Percentiles rank a stretch among this genome's conserved stretches.
These are phyloP conservation scores for Benthosema pterotum DNA, from an alignment of 2,797 vertebrate species.

Conservation along the genomic window DNA sequence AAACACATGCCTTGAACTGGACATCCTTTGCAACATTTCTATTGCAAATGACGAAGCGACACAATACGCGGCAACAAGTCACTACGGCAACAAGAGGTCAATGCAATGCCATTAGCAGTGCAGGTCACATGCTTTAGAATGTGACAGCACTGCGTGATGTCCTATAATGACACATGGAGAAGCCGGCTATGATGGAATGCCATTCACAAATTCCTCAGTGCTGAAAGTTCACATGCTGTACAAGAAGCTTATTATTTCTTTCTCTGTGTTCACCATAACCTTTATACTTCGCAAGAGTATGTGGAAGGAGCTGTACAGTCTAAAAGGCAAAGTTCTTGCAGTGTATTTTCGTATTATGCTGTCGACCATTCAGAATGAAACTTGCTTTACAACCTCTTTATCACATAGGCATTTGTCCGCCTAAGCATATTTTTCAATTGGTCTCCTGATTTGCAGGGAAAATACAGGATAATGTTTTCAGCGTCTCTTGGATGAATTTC, in stretches of 20 bases:
- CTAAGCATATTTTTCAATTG: slow-evolving; percentile 50
- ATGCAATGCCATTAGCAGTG: not conserved
- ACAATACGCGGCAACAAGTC: no score
- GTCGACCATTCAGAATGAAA: slow-evolving; percentile 18
- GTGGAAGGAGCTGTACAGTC: slow-evolving; percentile 4
- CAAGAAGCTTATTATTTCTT: not conserved
- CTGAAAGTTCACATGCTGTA: not conserved
- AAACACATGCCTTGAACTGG: no score
- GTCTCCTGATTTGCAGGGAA: slow-evolving; percentile 18
- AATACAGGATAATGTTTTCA: slow-evolving; percentile 48
- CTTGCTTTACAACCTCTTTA: slow-evolving; percentile 35
- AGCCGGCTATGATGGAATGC: no score
- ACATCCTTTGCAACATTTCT: no score
- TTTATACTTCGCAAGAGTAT: slow-evolving; percentile 2
- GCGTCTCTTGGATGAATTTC: slow-evolving; percentile 46
- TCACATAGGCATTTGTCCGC: slow-evolving; percentile 35
- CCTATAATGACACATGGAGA: no score
- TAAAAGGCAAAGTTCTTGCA: slow-evolving; percentile 25
- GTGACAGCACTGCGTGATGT: not conserved
- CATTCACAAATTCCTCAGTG: not conserved
- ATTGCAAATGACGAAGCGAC: no score
- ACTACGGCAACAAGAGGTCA: no score
- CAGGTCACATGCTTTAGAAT: not conserved
- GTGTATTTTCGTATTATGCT: slow-evolving; percentile 7
- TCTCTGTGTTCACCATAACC: no score